Conservation (phyloP, 2,888 invertebrate genomes). For the Eurois occulta region DNA sequence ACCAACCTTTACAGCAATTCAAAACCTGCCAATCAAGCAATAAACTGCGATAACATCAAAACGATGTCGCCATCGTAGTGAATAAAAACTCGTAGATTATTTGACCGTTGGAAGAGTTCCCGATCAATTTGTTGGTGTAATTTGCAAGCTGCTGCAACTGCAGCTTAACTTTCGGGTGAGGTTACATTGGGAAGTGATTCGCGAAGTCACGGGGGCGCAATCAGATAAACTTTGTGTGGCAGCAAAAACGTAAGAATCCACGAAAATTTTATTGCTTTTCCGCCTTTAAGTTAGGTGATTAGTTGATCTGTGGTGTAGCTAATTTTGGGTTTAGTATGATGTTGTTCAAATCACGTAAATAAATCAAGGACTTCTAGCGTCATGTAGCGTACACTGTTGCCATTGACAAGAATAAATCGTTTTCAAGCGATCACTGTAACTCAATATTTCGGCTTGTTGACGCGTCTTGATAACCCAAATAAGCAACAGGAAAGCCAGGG, state of each 20-base stretch:
- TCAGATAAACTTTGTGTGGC: too few relatives aligned
- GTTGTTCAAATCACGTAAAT: not conserved
- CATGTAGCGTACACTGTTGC: not conserved
- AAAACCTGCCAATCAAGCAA: slow-evolving; percentile 28
- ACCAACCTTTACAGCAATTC: not conserved
- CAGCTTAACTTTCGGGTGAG: slow-evolving; percentile 56
- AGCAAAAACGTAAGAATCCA: not conserved
- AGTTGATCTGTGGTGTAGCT: not conserved
- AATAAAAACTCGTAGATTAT: slow-evolving; percentile 49
- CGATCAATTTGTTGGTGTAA: slow-evolving; percentile 58
- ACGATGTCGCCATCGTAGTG: slow-evolving; percentile 23
- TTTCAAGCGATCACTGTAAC: not conserved
- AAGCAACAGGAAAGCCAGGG: not conserved
- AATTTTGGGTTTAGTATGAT: not conserved
- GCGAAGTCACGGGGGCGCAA: not conserved
- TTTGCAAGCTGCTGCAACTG: slow-evolving; percentile 62
- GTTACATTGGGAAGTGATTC: not conserved
- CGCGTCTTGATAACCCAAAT: not conserved
- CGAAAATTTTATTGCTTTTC: not conserved
- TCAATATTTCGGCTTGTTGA: not conserved
- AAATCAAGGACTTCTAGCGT: not conserved
- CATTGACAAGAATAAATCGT: not conserved
- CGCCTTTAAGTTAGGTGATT: not conserved
- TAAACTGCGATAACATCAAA: slow-evolving; percentile 30
- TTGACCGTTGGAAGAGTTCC: slow-evolving; percentile 46